Evolutionary conservation across 2,797 vertebrate species (phyloP).

Genomic region (Capromys pilorides): DNA sequence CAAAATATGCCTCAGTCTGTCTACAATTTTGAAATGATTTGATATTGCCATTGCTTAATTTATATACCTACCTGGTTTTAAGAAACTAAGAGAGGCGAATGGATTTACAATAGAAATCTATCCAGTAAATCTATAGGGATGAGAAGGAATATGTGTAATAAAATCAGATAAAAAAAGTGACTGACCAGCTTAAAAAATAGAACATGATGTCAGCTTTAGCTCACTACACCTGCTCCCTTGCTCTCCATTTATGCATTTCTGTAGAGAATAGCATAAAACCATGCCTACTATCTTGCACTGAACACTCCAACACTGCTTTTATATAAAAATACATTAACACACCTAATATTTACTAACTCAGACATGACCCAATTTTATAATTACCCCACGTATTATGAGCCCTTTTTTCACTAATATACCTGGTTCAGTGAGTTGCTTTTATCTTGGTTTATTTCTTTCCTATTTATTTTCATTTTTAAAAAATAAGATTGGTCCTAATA

Average conservation of each 20-base stretch:
- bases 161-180: not conserved
- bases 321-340: conserved; percentile 14
- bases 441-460: conserved; percentile 42
- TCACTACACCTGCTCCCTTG: not conserved
- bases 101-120: not conserved
- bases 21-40: not conserved
- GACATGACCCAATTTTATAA: conserved; percentile 54
- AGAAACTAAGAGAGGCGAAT: not conserved
- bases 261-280: not conserved
- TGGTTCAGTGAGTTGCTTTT: not conserved
- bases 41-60: not conserved
- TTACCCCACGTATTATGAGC: not conserved
- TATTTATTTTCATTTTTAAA: conserved; percentile 40
- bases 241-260: not conserved
- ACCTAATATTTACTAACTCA: conserved; percentile 50
- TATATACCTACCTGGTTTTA: not conserved
- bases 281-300: not conserved
- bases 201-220: not conserved
- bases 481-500: conserved; percentile 35
- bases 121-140: not conserved
- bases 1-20: not conserved
- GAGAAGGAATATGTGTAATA: conserved; percentile 13
- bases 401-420: not conserved
- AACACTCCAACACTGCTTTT: not conserved
- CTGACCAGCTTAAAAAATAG: not conserved